Percentiles rank a stretch among this genome's conserved stretches.
Conservation (phyloP, 1,140 invertebrate species). For the Dinoponera quadriceps region DNA sequence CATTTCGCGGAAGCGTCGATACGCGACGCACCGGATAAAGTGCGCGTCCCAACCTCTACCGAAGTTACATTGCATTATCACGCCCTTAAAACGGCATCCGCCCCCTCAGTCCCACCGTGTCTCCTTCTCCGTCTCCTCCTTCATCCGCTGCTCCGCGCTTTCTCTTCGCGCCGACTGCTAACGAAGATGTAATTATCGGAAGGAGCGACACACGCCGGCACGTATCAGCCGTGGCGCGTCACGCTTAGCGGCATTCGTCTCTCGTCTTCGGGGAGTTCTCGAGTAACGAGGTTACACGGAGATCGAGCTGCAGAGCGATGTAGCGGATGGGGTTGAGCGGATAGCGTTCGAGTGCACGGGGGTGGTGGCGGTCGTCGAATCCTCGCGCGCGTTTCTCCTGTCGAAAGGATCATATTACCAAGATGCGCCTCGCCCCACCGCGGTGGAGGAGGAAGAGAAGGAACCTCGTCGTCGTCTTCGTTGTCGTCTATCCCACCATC, state of each 20-base stretch:
- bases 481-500: conserved; percentile 26
- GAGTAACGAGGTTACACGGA: conserved; percentile 78
- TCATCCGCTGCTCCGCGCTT: background rate
- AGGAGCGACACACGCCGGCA: conserved; percentile 74
- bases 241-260: conserved; percentile 76
- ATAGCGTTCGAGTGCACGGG: conserved; percentile 14
- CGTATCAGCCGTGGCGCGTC: conserved; percentile 74
- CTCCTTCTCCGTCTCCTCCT: background rate
- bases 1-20: conserved; percentile 13
- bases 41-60: conserved; percentile 67
- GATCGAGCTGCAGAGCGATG: conserved; percentile 65
- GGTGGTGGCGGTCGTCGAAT: conserved; percentile 47
- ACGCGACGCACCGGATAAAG: conserved; percentile 1
- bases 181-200: conserved; percentile 81
- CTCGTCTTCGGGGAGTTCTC: conserved; percentile 70
- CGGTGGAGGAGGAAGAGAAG: conserved; percentile 28
- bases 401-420: conserved; percentile 72
- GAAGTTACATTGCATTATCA: conserved; percentile 53
- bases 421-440: conserved; percentile 20
- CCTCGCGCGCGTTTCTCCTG: conserved; percentile 33
- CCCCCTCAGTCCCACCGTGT: background rate
- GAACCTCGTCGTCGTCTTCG: background rate
- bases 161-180: conserved; percentile 71
- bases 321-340: conserved; percentile 11
- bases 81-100: conserved; percentile 58